A percentile compares a stretch with the other conserved stretches of the same genome.
Conservation (phyloP, 2,113 vertebrate genomes). For the Sturnus vulgaris region DNA sequence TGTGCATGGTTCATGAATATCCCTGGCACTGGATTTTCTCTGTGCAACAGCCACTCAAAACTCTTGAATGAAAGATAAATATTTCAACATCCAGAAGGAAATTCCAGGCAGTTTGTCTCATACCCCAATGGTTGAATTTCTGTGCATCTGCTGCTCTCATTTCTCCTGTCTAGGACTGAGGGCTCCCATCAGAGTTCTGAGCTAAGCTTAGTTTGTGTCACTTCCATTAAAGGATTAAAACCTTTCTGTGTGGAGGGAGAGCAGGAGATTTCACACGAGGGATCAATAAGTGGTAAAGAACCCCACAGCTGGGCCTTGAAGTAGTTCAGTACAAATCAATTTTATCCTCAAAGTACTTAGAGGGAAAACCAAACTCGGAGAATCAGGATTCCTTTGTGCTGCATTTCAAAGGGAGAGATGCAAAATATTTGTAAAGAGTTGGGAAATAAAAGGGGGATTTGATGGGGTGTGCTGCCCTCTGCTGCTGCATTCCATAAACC, state of each 20-base stretch:
- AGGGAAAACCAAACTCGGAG: background rate
- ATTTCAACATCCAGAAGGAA: background rate
- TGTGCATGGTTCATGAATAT: background rate
- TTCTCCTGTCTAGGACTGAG: background rate
- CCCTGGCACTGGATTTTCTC: background rate
- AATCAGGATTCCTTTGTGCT: background rate
- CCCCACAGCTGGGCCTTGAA: background rate
- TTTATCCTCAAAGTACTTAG: background rate
- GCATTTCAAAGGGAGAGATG: background rate
- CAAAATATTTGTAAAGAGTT: background rate
- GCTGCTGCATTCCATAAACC: background rate
- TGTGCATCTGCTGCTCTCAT: background rate
- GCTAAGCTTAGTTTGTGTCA: background rate
- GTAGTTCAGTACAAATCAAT: background rate
- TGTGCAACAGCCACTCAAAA: background rate
- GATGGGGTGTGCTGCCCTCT: constrained; percentile 60
- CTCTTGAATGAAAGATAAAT: background rate
- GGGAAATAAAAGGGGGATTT: background rate
- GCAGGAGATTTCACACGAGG: background rate
- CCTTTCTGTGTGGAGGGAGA: background rate
- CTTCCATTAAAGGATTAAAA: background rate
- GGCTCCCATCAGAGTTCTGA: background rate
- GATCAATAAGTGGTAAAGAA: background rate
- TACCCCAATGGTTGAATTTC: background rate
- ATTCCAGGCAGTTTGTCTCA: background rate